phyloP scores from a whole-genome alignment of 92 coral and sea anemone genomes.

The Porites divaricata region DNA sequence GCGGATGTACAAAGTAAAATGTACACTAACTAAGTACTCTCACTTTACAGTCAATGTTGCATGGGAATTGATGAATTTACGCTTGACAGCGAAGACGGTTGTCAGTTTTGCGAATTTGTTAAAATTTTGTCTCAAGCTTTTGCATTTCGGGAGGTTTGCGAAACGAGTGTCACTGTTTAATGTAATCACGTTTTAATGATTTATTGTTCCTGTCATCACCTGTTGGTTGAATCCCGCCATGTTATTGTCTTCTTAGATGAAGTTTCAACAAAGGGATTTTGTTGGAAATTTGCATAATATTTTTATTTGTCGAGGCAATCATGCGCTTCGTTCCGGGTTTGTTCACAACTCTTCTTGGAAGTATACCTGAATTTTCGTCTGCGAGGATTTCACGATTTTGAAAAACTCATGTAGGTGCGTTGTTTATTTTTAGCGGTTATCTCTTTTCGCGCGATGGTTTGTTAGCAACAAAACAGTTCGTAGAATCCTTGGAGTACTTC shows the following conservation, averaged over 20 bases:
- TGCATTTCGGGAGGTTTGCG: neutral
- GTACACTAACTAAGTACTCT: neutral
- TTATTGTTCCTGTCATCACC: neutral
- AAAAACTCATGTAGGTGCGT: neutral
- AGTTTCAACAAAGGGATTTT: neutral
- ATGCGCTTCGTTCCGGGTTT: neutral
- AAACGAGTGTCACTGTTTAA: neutral
- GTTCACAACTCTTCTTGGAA: neutral
- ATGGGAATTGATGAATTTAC: neutral
- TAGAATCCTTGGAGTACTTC: neutral
- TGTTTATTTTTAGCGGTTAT: neutral
- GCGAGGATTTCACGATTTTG: neutral
- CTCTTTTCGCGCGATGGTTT: neutral
- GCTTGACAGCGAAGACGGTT: neutral
- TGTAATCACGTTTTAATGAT: neutral
- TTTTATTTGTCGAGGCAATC: neutral
- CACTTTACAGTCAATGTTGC: neutral
- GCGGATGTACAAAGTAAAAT: neutral
- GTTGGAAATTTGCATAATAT: slow-evolving; percentile 25
- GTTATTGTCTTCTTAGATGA: neutral
- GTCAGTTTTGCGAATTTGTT: neutral
- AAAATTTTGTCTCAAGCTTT: neutral
- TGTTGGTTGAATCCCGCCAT: neutral
- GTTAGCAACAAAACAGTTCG: neutral
- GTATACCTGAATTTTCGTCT: neutral